Conservation (phyloP, 2,797 vertebrate species). For the Rhinophrynus dorsalis region DNA sequence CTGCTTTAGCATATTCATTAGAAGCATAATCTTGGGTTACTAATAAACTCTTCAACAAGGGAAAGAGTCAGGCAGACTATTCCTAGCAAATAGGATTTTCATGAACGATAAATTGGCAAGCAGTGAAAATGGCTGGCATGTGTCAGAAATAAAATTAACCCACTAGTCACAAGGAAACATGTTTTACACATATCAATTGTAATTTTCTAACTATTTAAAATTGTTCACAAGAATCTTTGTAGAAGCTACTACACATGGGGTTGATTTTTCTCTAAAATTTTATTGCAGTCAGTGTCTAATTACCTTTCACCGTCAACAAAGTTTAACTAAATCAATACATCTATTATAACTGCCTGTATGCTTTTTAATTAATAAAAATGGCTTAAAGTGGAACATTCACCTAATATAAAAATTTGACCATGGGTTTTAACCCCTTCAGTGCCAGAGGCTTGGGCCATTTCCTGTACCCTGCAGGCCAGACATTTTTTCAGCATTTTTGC, state of each 20-base stretch:
- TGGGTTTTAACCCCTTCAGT: too few relatives aligned
- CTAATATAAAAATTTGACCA: too few relatives aligned
- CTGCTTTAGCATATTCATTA: conserved; percentile 40
- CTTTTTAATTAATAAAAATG: too few relatives aligned
- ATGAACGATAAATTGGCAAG: conserved; percentile 23
- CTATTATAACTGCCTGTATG: too few relatives aligned
- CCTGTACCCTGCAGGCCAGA: too few relatives aligned
- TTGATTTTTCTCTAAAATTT: too few relatives aligned
- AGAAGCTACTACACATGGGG: background rate
- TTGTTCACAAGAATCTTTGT: background rate
- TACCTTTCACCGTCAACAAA: too few relatives aligned
- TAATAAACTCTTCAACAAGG: conserved; percentile 26
- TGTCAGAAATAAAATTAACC: conserved; percentile 18
- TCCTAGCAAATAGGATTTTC: conserved; percentile 28
- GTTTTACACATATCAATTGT: conserved; percentile 2
- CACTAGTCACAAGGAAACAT: background rate
- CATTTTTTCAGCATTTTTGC: too few relatives aligned
- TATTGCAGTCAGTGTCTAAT: too few relatives aligned
- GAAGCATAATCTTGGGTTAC: conserved; percentile 16
- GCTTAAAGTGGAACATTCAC: too few relatives aligned
- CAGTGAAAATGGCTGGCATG: background rate
- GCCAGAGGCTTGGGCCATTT: too few relatives aligned
- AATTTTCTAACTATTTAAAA: background rate
- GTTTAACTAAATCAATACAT: too few relatives aligned
- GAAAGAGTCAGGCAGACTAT: conserved; percentile 5